Base-by-base conservation (phyloP, 2,888 invertebrate species). In the Andrena haemorrhoa region DNA sequence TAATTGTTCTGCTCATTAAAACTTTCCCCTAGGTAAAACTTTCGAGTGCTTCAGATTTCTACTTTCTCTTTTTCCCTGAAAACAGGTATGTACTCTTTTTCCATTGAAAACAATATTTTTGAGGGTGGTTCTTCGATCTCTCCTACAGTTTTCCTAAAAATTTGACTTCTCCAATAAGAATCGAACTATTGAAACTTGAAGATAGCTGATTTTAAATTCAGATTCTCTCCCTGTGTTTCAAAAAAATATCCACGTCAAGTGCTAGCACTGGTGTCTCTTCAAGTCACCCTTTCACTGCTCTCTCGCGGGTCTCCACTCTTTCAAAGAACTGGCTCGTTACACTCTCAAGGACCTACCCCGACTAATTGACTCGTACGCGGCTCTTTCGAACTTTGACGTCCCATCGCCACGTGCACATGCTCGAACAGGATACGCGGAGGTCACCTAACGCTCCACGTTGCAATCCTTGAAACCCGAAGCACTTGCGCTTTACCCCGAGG, bases 331-430 rank as follows among this genome's bases (percentile, higher is more conserved):
- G 51, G 53, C 69, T 70, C 29, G 65, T 65, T 65, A 65, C 65
- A 26, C 23, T n/a, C 65, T 65, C 58, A 31, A 70, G 69, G 69
- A 70, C 58, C 41, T 47, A 29, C 41, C 35, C n/a, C 58, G 26
- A 60, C 70, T 70, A 70, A 70, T 70, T 60, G 70, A 70, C 70
- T 70, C 47, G 60, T 47, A 12, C 60, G 58, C 12, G 70, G 31
- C 70, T 70, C 70, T 60, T 70, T 70, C 60, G 47, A 70, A 70
- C 70, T 70, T 60, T 60, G 41, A 70, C 60, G 60, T 58, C 31
- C 47, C 16, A 47, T 70, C 29, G 41, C 4, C 12, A 12, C 69
- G 29, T 58, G 41, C n/a, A 70, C n/a, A 3, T 12, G 20, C 20
- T 31, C 60, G 7, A 56, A 56, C 20, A 3, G 23, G 6, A 60